These are phyloP conservation scores for Coronaproctus castanopsis DNA, from an alignment of 2,888 invertebrate species.

Conservation along the genomic window DNA sequence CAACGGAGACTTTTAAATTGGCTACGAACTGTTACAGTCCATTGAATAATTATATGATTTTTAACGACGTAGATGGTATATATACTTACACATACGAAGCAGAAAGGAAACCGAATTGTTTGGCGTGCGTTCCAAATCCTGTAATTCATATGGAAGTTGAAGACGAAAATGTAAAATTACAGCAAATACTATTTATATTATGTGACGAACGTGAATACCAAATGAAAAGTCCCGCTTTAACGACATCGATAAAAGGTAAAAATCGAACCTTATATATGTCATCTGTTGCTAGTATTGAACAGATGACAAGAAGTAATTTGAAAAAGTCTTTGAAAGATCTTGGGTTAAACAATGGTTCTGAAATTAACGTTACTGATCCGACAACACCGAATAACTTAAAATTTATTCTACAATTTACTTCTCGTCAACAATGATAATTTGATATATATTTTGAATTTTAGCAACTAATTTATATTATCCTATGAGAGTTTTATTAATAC, in stretches of 20 bases:
- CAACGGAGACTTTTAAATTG: constrained; percentile 90
- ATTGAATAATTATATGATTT: constrained; percentile 89
- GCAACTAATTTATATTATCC: too few relatives aligned
- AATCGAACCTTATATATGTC: constrained; percentile 87
- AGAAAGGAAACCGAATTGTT: constrained; percentile 65
- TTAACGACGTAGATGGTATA: constrained; percentile 87
- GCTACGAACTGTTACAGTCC: constrained; percentile 78
- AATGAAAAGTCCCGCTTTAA: constrained; percentile 80
- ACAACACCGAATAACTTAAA: constrained; percentile 68
- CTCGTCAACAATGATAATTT: too few relatives aligned
- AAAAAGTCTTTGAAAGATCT: constrained; percentile 68
- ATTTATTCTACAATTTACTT: constrained; percentile 34
- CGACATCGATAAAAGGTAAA: constrained; percentile 58
- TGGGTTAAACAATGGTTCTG: constrained; percentile 61
- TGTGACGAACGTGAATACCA: constrained; percentile 57
- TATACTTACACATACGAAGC: constrained; percentile 90
- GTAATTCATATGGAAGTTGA: constrained; percentile 38
- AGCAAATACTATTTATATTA: constrained; percentile 60
- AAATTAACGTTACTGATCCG: constrained; percentile 75
- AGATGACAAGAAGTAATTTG: constrained; percentile 68
- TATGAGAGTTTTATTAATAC: too few relatives aligned
- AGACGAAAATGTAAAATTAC: constrained; percentile 45
- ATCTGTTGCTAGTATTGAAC: constrained; percentile 75
- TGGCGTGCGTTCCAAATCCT: constrained; percentile 63
- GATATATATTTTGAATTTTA: too few relatives aligned